These are phyloP conservation scores for Cyprinus carpio DNA, from an alignment of 2,113 vertebrate species.

Conservation along the genomic window DNA sequence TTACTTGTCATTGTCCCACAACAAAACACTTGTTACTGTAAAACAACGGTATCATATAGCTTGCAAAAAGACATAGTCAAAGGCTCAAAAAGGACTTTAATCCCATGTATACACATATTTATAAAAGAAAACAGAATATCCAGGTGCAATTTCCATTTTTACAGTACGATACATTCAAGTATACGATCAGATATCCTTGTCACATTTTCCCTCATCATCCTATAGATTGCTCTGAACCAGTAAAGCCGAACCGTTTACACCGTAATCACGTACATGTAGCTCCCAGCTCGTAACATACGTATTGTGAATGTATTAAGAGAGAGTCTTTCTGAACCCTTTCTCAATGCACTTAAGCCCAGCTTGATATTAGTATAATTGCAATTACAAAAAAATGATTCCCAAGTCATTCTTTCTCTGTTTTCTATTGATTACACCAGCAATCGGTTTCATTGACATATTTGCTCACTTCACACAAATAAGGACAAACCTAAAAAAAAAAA, in stretches of 20 bases:
- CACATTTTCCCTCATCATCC: constrained; percentile 65
- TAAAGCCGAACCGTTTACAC: not conserved
- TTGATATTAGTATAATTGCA: not conserved
- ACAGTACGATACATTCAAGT: constrained; percentile 62
- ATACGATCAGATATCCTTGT: constrained; percentile 60
- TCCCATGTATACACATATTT: constrained; percentile 58
- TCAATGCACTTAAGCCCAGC: not conserved
- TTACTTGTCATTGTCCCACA: not conserved
- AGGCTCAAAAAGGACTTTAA: constrained; percentile 66
- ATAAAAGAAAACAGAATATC: constrained; percentile 56
- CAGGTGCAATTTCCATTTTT: constrained; percentile 35
- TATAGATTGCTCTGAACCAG: constrained; percentile 42
- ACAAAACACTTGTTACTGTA: not conserved
- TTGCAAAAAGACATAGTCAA: not conserved
- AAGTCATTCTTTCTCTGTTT: not conserved
- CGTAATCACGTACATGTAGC: not conserved
- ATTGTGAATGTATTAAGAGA: not conserved
- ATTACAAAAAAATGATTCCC: not conserved
- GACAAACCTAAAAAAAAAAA: not conserved
- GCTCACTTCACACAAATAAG: not conserved
- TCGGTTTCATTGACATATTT: not conserved
- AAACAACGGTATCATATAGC: not conserved
- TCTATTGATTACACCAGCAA: not conserved
- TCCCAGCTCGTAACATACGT: not conserved
- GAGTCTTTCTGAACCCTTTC: not conserved